A percentile compares a stretch with the other conserved stretches of the same genome.
Conservation (phyloP, 2,888 invertebrate genomes). For the Ophion ellenae region DNA sequence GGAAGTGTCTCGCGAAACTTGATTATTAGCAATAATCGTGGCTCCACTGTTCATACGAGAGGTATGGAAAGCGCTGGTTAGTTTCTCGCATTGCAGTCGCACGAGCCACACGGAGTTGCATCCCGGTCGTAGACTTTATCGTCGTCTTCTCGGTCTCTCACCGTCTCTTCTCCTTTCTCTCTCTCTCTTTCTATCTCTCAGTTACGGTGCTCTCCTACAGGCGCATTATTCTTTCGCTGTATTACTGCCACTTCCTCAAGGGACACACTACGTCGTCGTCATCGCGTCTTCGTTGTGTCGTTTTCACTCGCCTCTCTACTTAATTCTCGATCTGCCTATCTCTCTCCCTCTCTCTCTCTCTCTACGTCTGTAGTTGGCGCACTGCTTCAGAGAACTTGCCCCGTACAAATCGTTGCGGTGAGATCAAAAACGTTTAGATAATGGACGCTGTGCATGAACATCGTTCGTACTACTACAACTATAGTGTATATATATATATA, state of each 20-base stretch:
- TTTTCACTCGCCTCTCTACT: slow-evolving; percentile 53
- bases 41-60: slow-evolving; percentile 14
- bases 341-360: not conserved
- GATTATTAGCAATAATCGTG: slow-evolving; percentile 4
- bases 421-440: slow-evolving; percentile 75
- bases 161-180: not conserved
- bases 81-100: slow-evolving; percentile 30
- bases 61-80: slow-evolving; percentile 19
- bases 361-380: slow-evolving; percentile 26
- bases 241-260: slow-evolving; percentile 51
- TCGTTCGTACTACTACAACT: slow-evolving; percentile 11
- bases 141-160: slow-evolving; percentile 41
- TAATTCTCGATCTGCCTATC: slow-evolving; percentile 44
- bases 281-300: slow-evolving; percentile 35
- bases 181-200: slow-evolving; percentile 20
- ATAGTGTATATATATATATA: slow-evolving; percentile 4
- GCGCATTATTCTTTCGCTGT: slow-evolving; percentile 21
- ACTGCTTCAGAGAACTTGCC: slow-evolving; percentile 58
- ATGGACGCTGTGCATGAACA: slow-evolving; percentile 49
- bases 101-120: slow-evolving; percentile 38
- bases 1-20: not conserved
- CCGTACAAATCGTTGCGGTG: slow-evolving; percentile 77
- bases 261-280: slow-evolving; percentile 48
- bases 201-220: not conserved
- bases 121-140: slow-evolving; percentile 40